These are phyloP conservation scores for Cheirogaleus major DNA, from an alignment of 2,797 vertebrate species.

Conservation along the genomic window DNA sequence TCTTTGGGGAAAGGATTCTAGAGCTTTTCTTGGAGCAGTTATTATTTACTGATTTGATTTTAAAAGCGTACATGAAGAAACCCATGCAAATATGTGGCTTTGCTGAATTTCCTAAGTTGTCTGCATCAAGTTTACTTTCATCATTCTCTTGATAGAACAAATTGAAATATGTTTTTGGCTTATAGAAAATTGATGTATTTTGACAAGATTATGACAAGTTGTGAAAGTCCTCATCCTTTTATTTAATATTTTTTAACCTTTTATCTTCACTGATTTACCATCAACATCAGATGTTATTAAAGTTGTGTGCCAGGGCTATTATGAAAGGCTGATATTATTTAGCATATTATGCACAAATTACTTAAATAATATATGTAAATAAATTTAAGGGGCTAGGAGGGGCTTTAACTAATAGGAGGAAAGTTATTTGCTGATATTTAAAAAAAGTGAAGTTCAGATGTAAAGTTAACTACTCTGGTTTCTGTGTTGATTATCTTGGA, in stretches of 20 bases:
- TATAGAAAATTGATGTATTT: slow-evolving; percentile 23
- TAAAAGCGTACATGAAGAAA: background rate
- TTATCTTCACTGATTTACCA: background rate
- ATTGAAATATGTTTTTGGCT: slow-evolving; percentile 18
- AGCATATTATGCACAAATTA: background rate
- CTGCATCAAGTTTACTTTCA: slow-evolving; percentile 39
- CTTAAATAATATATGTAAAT: background rate
- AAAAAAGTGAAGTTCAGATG: slow-evolving; percentile 23
- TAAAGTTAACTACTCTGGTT: background rate
- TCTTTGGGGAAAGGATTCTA: background rate
- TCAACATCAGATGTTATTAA: background rate
- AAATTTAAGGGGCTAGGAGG: background rate
- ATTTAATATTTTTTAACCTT: background rate
- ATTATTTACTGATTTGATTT: slow-evolving; percentile 3
- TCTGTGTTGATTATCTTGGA: slow-evolving; percentile 35
- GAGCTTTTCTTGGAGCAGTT: slow-evolving; percentile 3
- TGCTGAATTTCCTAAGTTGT: background rate
- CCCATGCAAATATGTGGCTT: background rate
- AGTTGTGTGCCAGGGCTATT: background rate
- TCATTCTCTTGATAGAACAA: background rate
- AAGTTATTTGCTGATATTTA: slow-evolving; percentile 14
- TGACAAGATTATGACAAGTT: slow-evolving; percentile 32
- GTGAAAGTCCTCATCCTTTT: background rate
- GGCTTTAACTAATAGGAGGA: background rate
- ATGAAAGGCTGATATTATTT: background rate